These are phyloP conservation scores for Fringilla coelebs DNA, from an alignment of 2,797 vertebrate genomes.

Conservation along the genomic window DNA sequence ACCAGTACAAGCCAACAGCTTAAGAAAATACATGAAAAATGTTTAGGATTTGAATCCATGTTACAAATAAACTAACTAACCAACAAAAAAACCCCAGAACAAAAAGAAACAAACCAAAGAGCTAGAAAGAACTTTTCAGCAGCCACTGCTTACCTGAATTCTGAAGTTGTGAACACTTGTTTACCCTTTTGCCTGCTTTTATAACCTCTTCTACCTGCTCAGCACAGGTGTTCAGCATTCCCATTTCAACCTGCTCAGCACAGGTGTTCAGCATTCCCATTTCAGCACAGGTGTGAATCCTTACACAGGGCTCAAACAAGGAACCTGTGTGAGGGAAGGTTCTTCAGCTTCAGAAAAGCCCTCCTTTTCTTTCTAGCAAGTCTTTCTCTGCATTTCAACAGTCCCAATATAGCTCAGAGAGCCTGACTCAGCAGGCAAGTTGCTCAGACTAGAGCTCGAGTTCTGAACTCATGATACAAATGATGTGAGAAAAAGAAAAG, in stretches of 20 bases:
- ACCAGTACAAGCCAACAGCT: background rate
- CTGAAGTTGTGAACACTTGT: accelerated
- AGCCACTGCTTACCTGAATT: accelerated
- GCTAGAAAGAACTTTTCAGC: background rate
- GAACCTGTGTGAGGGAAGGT: background rate
- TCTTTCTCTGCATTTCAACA: background rate
- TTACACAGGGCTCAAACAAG: background rate
- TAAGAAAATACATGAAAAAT: background rate
- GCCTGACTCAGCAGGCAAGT: background rate
- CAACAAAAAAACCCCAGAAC: background rate
- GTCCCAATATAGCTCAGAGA: background rate
- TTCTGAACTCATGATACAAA: background rate
- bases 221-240: background rate
- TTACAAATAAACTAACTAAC: background rate
- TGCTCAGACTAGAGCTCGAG: background rate
- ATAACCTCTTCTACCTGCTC: background rate
- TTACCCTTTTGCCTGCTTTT: background rate
- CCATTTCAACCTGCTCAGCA: background rate
- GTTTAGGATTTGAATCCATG: background rate
- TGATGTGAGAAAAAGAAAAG: background rate
- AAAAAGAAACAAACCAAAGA: background rate
- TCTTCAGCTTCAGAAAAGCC: background rate
- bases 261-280: background rate
- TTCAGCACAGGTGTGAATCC: background rate
- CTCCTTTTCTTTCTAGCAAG: background rate